Conservation (phyloP, 1,140 invertebrate species). For the Idris sp. region DNA sequence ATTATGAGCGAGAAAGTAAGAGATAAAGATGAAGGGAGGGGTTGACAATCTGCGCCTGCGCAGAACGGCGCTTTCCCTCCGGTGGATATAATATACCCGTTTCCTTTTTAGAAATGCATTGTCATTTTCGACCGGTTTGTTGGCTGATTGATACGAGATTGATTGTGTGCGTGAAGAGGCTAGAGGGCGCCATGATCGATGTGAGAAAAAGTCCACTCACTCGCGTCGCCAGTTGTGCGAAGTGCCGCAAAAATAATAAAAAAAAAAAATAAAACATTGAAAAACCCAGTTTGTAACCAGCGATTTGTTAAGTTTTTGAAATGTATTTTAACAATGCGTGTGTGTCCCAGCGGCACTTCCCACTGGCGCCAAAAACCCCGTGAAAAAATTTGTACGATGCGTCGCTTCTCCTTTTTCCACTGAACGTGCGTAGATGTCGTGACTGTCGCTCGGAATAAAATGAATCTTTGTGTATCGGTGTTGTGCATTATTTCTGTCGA, state of each 20-base stretch:
- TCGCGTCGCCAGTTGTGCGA: not conserved
- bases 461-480: conserved; percentile 55
- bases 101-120: conserved; percentile 57
- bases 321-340: too few relatives aligned
- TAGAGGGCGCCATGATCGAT: conserved; percentile 27
- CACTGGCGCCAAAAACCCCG: too few relatives aligned
- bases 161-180: conserved; percentile 47
- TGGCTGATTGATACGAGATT: conserved; percentile 55
- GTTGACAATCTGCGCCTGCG: too few relatives aligned
- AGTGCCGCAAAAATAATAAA: not conserved
- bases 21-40: conserved; percentile 35
- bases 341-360: too few relatives aligned
- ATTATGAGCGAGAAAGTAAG: conserved; percentile 53
- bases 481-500: conserved; percentile 48
- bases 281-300: conserved; percentile 1
- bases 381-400: conserved; percentile 24
- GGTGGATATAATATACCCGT: conserved; percentile 16
- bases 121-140: conserved; percentile 62
- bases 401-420: conserved; percentile 25
- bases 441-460: conserved; percentile 42
- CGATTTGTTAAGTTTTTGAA: too few relatives aligned
- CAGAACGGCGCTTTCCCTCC: conserved; percentile 5
- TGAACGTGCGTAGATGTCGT: conserved; percentile 39
- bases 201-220: too few relatives aligned
- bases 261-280: not conserved